phyloP scores from a whole-genome alignment of 2,888 invertebrate species.

The Isoperla grammatica region DNA sequence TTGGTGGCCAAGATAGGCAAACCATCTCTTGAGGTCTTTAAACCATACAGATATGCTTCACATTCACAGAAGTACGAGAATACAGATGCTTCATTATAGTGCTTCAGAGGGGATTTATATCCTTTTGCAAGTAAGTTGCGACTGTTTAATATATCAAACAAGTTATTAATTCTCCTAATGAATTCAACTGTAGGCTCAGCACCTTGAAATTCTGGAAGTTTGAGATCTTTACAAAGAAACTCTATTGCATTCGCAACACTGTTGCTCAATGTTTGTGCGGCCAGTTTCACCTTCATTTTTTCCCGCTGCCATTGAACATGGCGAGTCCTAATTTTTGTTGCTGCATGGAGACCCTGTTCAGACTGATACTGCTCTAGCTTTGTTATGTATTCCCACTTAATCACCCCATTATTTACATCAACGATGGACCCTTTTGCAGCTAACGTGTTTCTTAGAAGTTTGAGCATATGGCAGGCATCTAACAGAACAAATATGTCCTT shows the following conservation, averaged over 20 bases:
- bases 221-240: slow-evolving; percentile 18
- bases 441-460: slow-evolving; percentile 29
- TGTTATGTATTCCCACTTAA: slow-evolving; percentile 26
- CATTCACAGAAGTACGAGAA: background rate
- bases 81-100: background rate
- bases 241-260: slow-evolving; percentile 23
- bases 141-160: slow-evolving; percentile 26
- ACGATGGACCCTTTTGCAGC: slow-evolving; percentile 10
- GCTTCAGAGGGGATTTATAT: background rate
- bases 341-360: slow-evolving; percentile 26
- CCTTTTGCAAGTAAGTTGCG: background rate
- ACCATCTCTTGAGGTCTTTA: too few relatives aligned
- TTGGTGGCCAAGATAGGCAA: background rate
- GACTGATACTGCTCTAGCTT: slow-evolving; percentile 25
- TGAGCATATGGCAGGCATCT: slow-evolving; percentile 32
- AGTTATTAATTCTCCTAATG: slow-evolving; percentile 16
- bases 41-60: too few relatives aligned
- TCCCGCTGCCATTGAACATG: slow-evolving; percentile 22
- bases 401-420: slow-evolving; percentile 23
- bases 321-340: slow-evolving; percentile 25
- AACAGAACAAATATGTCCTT: slow-evolving; percentile 24
- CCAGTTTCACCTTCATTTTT: slow-evolving; percentile 2
- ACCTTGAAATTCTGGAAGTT: slow-evolving; percentile 16
- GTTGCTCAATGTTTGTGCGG: slow-evolving; percentile 23
- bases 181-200: slow-evolving; percentile 26